phyloP scores from a whole-genome alignment of 2,797 vertebrate species.

The Aulostomus chinensis region DNA sequence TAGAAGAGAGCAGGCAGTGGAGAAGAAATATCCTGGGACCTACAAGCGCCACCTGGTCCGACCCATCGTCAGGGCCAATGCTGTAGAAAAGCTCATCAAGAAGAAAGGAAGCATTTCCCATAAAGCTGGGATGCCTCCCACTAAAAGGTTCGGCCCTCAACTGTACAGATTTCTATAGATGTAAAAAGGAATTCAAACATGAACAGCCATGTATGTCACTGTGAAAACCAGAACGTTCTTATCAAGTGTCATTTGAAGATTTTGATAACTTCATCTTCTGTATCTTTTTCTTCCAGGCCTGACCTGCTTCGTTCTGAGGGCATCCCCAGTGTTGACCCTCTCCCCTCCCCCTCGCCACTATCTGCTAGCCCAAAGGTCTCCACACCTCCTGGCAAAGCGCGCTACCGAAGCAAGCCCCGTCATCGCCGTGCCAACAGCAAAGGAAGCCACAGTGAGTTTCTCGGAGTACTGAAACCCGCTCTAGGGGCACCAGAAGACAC shows the following conservation, averaged over 20 bases:
- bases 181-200: no score
- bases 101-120: constrained; percentile 89
- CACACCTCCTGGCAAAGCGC: constrained; percentile 87
- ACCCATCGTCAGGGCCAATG: constrained; percentile 92
- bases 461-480: constrained; percentile 83
- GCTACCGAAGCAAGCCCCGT: constrained; percentile 94
- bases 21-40: constrained; percentile 96
- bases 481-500: constrained; percentile 73
- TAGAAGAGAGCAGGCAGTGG: constrained; percentile 96
- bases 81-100: constrained; percentile 97
- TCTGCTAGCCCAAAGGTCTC: constrained; percentile 95
- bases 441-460: constrained; percentile 93
- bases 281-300: constrained; percentile 79
- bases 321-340: constrained; percentile 87
- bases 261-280: background rate
- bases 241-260: background rate
- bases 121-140: constrained; percentile 85
- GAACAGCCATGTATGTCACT: no score
- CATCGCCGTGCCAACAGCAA: constrained; percentile 95
- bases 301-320: constrained; percentile 93
- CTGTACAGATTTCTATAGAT: background rate
- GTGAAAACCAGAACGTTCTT: no score
- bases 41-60: constrained; percentile 94
- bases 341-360: constrained; percentile 86
- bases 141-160: constrained; percentile 84